Base-by-base conservation (phyloP, 2,113 vertebrate genomes). In the Anas platyrhynchos region DNA sequence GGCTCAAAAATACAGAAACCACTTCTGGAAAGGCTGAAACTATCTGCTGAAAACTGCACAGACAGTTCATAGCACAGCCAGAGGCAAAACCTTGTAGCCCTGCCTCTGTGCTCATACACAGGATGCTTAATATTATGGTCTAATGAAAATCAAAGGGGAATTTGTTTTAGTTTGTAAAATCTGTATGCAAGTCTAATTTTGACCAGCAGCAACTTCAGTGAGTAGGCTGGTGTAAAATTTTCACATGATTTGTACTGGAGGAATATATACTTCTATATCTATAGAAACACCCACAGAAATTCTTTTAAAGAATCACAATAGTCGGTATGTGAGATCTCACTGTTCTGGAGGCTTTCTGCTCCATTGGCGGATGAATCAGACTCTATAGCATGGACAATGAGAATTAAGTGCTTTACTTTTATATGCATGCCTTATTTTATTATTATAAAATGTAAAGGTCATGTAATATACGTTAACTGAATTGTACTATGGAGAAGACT, bases 211-310 rank as follows among this genome's bases (percentile, higher is more conserved):
- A 55, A 78, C 77, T 93, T 94, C 54, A 84, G 90, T 48, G 93
- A 80, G 78, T 95, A 82, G 93, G 93, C 84, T 91, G 84, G 31
- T 96, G 86, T 27, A 91, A 93, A 94, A 85, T 72, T 78, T 91
- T 95, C 90, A 93, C 77, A 63, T 93, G 48, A 87, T 84, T 94
- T 83, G 31, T 89, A 41, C 83, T 69, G 76, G 55, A 96, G 80
- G 80, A 96, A 96, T 90, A 95, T 72, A 88, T 90, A 61, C 80
- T 89, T 90, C 65, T 78, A 55, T 79, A 96, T 82, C 61, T 95
- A 81, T 48, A 93, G 80, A 83, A 94, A 95, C 86, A 88, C 91
- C 73, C 88, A 90, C 86, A 88, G 90, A 81, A 78, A 76, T 75
- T 94, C 86, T 94, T 88, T 65, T 17, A 79, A 62, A 93, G 88